Evolutionary conservation across 2,888 invertebrate species (phyloP).

Genomic region (Blera fallax): DNA sequence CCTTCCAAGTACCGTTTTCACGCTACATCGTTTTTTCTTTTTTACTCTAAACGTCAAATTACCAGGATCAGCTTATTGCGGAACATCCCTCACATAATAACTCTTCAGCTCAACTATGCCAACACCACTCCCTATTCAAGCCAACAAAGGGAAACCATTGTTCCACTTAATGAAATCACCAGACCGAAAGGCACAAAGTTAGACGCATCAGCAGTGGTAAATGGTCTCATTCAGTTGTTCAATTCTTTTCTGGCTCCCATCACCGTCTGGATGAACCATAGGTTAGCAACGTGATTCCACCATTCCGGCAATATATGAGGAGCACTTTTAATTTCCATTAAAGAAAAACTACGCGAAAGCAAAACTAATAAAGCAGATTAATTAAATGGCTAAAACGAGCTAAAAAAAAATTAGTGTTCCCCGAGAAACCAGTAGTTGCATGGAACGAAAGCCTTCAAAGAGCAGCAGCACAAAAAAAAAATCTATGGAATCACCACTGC

Average conservation of each 20-base stretch:
- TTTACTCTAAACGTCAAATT: constrained; percentile 10
- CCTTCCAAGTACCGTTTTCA: constrained; percentile 24
- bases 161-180: constrained; percentile 62
- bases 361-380: constrained; percentile 68
- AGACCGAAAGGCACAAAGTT: constrained; percentile 65
- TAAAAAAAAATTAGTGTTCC: not conserved
- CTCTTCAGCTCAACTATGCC: constrained; percentile 30
- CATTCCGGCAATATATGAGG: constrained; percentile 9
- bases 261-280: constrained; percentile 36
- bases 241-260: not conserved
- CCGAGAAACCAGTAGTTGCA: not conserved
- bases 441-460: not conserved
- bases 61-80: constrained; percentile 30
- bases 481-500: constrained; percentile 16
- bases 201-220: constrained; percentile 48
- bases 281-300: constrained; percentile 65
- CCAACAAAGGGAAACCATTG: constrained; percentile 51
- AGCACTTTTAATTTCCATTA: constrained; percentile 67
- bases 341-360: constrained; percentile 57
- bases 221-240: constrained; percentile 14
- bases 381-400: constrained; percentile 55
- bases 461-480: not conserved
- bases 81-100: constrained; percentile 37
- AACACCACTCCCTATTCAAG: constrained; percentile 14
- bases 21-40: not conserved